These are phyloP conservation scores for Gymnodraco acuticeps DNA, from an alignment of 2,797 vertebrate species.

Conservation along the genomic window DNA sequence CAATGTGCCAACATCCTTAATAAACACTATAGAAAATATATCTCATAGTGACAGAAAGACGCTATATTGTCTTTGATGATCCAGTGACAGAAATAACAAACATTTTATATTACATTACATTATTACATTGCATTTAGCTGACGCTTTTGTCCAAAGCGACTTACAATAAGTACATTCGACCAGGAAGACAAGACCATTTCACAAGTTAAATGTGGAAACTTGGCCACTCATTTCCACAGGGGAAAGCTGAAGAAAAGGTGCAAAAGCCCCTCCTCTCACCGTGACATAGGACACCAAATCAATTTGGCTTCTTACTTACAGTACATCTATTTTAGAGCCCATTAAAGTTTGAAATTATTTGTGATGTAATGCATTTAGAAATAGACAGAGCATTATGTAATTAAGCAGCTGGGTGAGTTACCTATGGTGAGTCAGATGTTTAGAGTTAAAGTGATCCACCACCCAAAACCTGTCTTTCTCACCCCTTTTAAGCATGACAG, in stretches of 20 bases:
- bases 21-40: slow-evolving; percentile 32
- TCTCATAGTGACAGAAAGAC: slow-evolving; percentile 20
- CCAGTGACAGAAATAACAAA: slow-evolving; percentile 52
- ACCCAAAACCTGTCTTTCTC: background rate
- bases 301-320: slow-evolving; percentile 34
- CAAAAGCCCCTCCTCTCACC: slow-evolving; percentile 26
- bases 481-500: background rate
- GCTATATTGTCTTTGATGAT: slow-evolving; percentile 40
- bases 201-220: slow-evolving; percentile 69
- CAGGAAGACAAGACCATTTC: too few species aligned
- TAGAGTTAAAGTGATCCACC: slow-evolving; percentile 5
- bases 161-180: too few species aligned
- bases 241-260: slow-evolving; percentile 48
- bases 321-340: slow-evolving; percentile 51
- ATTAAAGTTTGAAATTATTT: slow-evolving; percentile 21
- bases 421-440: slow-evolving; percentile 7
- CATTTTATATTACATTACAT: too few species aligned
- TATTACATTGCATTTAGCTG: too few species aligned
- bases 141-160: too few species aligned
- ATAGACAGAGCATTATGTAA: slow-evolving; percentile 31
- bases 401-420: slow-evolving; percentile 20
- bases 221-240: slow-evolving; percentile 55
- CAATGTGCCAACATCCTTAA: slow-evolving; percentile 19
- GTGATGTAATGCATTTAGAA: slow-evolving; percentile 29
- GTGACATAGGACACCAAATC: slow-evolving; percentile 42